Base-by-base conservation (phyloP, 2,888 invertebrate species). In the Cylloceria caligata region DNA sequence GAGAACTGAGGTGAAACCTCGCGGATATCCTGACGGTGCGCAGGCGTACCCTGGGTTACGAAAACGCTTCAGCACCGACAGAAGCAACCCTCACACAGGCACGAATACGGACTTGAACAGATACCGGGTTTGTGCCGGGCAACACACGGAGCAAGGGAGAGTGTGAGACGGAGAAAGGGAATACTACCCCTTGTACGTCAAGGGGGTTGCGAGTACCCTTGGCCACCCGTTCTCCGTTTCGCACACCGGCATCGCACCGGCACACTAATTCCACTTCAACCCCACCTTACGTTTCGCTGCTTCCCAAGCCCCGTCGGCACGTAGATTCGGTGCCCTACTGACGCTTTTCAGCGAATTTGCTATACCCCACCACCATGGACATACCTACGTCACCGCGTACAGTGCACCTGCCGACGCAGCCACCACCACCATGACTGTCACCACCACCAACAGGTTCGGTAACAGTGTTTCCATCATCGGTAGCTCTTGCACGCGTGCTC, bases 1-100 rank as follows among this genome's bases (percentile, higher is more conserved):
- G 83, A 85, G 87, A 88, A 89, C 89, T 89, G 88, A 88, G 86
- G 83, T 84, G 84, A 82, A 80, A 80, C 84, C 81, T 74, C 60
- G 77, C 80, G 82, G 73, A 80, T 71, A 77, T 74, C 80, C 81
- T 67, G 57, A 62, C 73, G 76, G 73, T 83, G 83, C 81, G 83
- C 83, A 80, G 71, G 77, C 81, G 77, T 72, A 82, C 72, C 47
- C 45, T 67, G 69, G 75, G 67, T 79, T 82, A 76, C 79, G 79
- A 79, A 79, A 79, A 82, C 62, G 79, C 82, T 75, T 75, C 60
- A 72, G 79, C 75, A 68, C 74, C 82, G 78, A 75, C 65, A 75
- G 75, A 72, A 82, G 82, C 79, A 68, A 67, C 75, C n/a, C n/a
- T n/a, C 62, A 69, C 79, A 45, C 82, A 75, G 75, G 79, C 79